A percentile compares a stretch with the other conserved stretches of the same genome.
These are phyloP conservation scores for Acleris emargana DNA, from an alignment of 2,888 invertebrate genomes.

Conservation along the genomic window DNA sequence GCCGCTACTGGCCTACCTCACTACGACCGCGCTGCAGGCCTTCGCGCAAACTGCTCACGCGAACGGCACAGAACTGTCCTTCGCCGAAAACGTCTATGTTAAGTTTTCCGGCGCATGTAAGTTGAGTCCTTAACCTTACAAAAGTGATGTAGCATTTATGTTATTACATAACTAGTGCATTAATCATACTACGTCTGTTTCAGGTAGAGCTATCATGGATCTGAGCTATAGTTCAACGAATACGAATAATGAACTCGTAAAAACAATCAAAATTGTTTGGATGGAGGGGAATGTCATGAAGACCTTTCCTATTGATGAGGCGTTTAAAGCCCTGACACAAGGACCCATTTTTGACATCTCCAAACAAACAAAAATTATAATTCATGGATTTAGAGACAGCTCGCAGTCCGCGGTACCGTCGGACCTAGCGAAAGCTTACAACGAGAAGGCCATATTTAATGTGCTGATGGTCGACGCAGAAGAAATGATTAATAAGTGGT, in stretches of 20 bases:
- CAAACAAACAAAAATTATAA: constrained; percentile 75
- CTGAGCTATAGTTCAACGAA: constrained; percentile 62
- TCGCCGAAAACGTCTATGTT: constrained; percentile 72
- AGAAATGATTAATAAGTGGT: constrained; percentile 71
- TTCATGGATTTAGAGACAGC: constrained; percentile 77
- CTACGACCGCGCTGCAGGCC: constrained; percentile 43
- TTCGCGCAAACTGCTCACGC: constrained; percentile 42
- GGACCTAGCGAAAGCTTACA: constrained; percentile 72
- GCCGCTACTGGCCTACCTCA: constrained; percentile 52
- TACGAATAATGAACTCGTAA: constrained; percentile 62
- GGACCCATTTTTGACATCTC: constrained; percentile 69
- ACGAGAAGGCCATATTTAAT: constrained; percentile 74
- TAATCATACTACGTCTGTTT: constrained; percentile 40
- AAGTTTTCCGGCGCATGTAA: constrained; percentile 76
- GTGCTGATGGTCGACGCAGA: constrained; percentile 76
- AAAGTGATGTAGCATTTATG: constrained; percentile 25
- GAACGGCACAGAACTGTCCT: constrained; percentile 57
- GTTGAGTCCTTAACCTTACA: constrained; percentile 51
- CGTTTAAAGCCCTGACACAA: constrained; percentile 62
- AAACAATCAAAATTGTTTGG: constrained; percentile 70
- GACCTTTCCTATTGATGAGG: constrained; percentile 67
- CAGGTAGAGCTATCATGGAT: constrained; percentile 78
- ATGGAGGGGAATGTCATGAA: constrained; percentile 55
- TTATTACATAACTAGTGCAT: constrained; percentile 28
- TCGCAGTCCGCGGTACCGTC: constrained; percentile 71